Evolutionary conservation across 2,888 invertebrate genomes (phyloP).

Genomic region (Auanema freiburgensis): DNA sequence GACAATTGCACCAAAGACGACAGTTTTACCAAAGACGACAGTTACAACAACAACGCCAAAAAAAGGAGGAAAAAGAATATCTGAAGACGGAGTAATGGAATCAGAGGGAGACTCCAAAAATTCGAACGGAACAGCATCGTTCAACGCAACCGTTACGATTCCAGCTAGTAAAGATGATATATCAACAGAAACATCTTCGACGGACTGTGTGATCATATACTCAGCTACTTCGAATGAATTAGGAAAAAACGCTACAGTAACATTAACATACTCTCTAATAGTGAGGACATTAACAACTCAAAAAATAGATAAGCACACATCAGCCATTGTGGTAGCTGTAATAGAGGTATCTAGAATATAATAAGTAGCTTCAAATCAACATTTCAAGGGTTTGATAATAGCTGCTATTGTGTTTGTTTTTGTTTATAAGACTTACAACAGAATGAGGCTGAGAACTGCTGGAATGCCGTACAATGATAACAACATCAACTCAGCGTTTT

Average conservation of each 20-base stretch:
- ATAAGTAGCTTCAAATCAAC: neutral
- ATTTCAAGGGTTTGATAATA: constrained; percentile 16
- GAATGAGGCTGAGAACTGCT: constrained; percentile 2
- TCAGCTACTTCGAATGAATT: neutral
- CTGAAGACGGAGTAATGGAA: too few relatives aligned
- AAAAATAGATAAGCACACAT: constrained; percentile 14
- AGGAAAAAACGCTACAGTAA: too few relatives aligned
- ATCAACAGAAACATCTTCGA: constrained; percentile 15
- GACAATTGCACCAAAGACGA: too few relatives aligned
- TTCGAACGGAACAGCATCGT: constrained; percentile 1
- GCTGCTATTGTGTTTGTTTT: constrained; percentile 12
- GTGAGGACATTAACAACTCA: neutral
- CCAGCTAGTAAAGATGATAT: constrained; percentile 1
- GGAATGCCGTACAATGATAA: neutral
- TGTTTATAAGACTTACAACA: constrained; percentile 10
- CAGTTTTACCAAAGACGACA: too few relatives aligned
- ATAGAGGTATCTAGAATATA: constrained; percentile 19
- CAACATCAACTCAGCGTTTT: neutral
- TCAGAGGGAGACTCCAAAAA: too few relatives aligned
- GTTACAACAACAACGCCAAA: too few relatives aligned
- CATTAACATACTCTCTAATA: too few relatives aligned
- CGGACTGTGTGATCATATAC: neutral
- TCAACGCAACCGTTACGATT: constrained; percentile 1
- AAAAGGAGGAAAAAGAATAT: too few relatives aligned
- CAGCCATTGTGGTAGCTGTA: constrained; percentile 25